Evolutionary conservation across 2,888 invertebrate genomes (phyloP).

Genomic region (Latheticus oryzae): DNA sequence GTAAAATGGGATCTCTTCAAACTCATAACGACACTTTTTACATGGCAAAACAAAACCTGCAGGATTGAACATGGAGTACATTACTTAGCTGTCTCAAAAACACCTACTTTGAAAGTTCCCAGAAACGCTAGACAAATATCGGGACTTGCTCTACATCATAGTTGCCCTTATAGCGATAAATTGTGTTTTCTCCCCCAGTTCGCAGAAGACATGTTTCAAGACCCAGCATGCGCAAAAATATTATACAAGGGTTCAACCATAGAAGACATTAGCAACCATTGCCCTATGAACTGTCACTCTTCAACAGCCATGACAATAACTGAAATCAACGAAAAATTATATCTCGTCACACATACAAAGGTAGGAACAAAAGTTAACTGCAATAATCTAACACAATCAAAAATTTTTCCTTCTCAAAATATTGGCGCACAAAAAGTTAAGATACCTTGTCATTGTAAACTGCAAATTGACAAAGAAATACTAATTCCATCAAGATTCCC

Average conservation of each 20-base stretch:
- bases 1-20: conserved; percentile 37
- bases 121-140: conserved; percentile 7
- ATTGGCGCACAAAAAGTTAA: conserved; percentile 35
- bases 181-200: conserved; percentile 44
- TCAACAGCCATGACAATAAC: conserved; percentile 35
- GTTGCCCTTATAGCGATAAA: conserved; percentile 38
- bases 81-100: not conserved
- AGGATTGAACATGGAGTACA: conserved; percentile 14
- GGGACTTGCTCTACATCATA: conserved; percentile 34
- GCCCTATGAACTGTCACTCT: conserved; percentile 35
- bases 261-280: conserved; percentile 38
- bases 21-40: conserved; percentile 42
- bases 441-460: conserved; percentile 35
- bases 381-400: not conserved
- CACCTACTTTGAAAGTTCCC: not conserved
- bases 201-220: conserved; percentile 33
- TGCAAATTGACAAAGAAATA: conserved; percentile 5
- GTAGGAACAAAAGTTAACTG: conserved; percentile 21
- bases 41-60: conserved; percentile 44
- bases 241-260: conserved; percentile 43
- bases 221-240: conserved; percentile 41
- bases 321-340: conserved; percentile 41
- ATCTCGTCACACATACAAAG: conserved; percentile 39
- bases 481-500: conserved; percentile 4
- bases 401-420: not conserved